Conservation (phyloP, 2,797 vertebrate genomes). For the Mus minutoides region DNA sequence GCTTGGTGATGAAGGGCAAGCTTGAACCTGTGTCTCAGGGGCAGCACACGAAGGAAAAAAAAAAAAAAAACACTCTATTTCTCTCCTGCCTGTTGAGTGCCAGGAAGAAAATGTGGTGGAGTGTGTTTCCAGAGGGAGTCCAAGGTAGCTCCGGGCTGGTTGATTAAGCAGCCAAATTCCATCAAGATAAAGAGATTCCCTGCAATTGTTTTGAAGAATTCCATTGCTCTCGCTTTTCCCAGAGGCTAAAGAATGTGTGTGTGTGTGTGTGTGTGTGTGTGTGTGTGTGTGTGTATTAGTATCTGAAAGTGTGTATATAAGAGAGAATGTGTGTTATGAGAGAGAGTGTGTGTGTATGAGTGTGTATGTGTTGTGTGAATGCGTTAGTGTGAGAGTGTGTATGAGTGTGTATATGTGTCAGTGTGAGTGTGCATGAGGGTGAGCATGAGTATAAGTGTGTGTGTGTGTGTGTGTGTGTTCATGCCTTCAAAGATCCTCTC, state of each 20-base stretch:
- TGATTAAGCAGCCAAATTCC: slow-evolving; percentile 31
- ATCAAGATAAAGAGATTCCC: background rate
- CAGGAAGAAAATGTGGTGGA: background rate
- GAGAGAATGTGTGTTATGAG: no score
- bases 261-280: background rate
- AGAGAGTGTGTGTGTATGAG: background rate
- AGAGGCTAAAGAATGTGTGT: background rate
- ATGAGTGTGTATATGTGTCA: background rate
- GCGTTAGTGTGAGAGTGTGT: background rate
- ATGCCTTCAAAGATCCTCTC: slow-evolving; percentile 13
- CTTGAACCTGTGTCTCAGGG: slow-evolving; percentile 55
- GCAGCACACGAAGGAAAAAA: background rate
- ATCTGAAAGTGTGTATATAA: background rate
- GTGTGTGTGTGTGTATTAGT: background rate
- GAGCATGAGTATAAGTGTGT: background rate
- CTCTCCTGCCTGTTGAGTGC: background rate
- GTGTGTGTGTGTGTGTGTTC: background rate
- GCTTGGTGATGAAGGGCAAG: slow-evolving; percentile 51
- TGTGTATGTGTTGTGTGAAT: background rate
- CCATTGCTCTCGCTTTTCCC: background rate
- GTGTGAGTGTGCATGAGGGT: background rate
- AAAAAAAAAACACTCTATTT: background rate
- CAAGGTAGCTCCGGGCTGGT: slow-evolving; percentile 41
- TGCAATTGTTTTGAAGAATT: slow-evolving; percentile 26
- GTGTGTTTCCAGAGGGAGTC: slow-evolving; percentile 14